Base-by-base conservation (phyloP, 2,888 invertebrate genomes). In the Cantharis nigra region DNA sequence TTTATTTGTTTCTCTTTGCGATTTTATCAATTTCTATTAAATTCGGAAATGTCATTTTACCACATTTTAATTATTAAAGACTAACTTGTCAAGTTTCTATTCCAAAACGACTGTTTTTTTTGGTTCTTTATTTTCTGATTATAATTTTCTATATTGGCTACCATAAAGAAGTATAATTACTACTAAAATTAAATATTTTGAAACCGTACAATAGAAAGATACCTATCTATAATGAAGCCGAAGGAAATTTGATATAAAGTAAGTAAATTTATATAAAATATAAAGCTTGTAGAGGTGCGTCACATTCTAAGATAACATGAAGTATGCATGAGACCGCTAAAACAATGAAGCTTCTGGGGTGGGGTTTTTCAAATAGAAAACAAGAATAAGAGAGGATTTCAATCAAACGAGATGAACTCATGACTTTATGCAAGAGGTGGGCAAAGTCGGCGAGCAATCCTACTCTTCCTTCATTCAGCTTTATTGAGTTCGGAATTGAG, bases 381-480 rank as follows among this genome's bases (percentile, higher is more conserved):
- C 86, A 87, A 86, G 87, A 88, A 88, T 88, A 88, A 88, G 88
- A 88, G 88, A 87, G 89, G 88, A 88, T 89, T 89, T 88, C 89
- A 89, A 89, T 89, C 88, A 88, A 88, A 88, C 88, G 88, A 88
- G 88, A 88, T 87, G 88, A 88, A 88, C 88, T 89, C 88, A 89
- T 89, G 89, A 88, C 88, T 89, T 88, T 88, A 89, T 89, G 89
- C 88, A 89, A 86, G 85, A 88, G 88, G 85, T 86, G 85, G 86
- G 86, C 85, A 86, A 85, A 83, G 80, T 81, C 82, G 82, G 80
- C 74, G 75, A 78, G 83, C 84, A 83, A 84, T 84, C 81, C 83
- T 82, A 81, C 83, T 81, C 83, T 82, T 84, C 83, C 83, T 85
- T 85, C 79, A 79, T 79, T 78, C 79, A 65, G 70, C 76, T 65